Evolutionary conservation across 1,140 invertebrate species (phyloP).

Genomic region (Camponotus vicinus): DNA sequence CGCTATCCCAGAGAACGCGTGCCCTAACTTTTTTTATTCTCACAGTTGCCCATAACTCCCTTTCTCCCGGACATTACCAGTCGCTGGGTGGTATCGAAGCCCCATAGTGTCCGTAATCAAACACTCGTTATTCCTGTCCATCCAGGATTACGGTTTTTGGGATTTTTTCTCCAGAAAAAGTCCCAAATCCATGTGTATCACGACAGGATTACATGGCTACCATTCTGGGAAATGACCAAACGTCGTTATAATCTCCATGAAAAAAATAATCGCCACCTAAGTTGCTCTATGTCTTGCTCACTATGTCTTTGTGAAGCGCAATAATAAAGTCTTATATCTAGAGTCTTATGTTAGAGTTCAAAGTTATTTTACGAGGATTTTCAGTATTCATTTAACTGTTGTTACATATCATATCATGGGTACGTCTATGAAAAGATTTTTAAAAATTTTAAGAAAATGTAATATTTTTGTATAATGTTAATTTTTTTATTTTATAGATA

Average conservation of each 20-base stretch:
- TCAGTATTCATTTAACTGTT: not conserved
- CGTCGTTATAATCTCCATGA: conserved; percentile 77
- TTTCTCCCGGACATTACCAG: conserved; percentile 68
- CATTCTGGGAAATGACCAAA: conserved; percentile 78
- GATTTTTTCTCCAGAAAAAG: conserved; percentile 78
- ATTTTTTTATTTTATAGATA: not conserved
- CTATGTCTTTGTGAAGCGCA: not conserved
- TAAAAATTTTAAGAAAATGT: not conserved
- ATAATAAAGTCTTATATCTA: not conserved
- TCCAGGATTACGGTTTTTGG: conserved; percentile 82
- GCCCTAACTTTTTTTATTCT: conserved; percentile 77
- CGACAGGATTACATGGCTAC: conserved; percentile 80
- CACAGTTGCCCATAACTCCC: conserved; percentile 62
- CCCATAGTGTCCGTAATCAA: conserved; percentile 81
- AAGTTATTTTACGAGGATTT: not conserved
- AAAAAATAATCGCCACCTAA: conserved; percentile 64
- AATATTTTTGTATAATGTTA: not conserved
- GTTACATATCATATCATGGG: not conserved
- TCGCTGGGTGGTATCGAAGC: conserved; percentile 76
- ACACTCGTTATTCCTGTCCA: conserved; percentile 85
- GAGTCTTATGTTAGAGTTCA: not conserved
- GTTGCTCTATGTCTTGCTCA: no score
- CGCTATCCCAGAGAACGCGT: conserved; percentile 75
- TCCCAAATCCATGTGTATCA: conserved; percentile 80
- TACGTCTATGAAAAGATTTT: not conserved